These are phyloP conservation scores for Salpingus planirostris DNA, from an alignment of 2,888 invertebrate species.

Conservation along the genomic window DNA sequence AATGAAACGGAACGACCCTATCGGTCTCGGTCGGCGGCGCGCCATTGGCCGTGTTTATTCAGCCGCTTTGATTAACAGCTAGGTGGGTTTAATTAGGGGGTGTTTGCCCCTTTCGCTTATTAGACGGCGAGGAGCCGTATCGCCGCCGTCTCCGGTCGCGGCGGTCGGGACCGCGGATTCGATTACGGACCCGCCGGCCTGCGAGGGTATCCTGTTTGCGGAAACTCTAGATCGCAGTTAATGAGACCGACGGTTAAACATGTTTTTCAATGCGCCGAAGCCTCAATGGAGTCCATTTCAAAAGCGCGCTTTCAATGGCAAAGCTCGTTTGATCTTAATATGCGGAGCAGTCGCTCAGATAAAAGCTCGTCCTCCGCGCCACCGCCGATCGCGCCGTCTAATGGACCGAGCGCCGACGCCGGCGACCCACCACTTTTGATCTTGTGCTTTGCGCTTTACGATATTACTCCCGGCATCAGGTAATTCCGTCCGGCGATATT, in stretches of 20 bases:
- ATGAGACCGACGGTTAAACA: constrained; percentile 30
- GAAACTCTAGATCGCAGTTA: constrained; percentile 33
- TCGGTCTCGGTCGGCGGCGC: no score
- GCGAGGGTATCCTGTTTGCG: constrained; percentile 30
- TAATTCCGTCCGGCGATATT: background rate
- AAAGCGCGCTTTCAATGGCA: constrained; percentile 22
- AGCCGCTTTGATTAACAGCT: constrained; percentile 6
- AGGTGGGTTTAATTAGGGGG: constrained; percentile 10
- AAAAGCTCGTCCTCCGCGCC: constrained; percentile 28
- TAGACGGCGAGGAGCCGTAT: constrained; percentile 9
- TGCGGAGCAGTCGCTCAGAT: constrained; percentile 34
- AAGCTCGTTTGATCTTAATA: constrained; percentile 42
- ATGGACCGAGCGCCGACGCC: constrained; percentile 19
- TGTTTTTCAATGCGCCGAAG: constrained; percentile 33
- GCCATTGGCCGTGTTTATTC: no score
- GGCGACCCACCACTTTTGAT: constrained; percentile 20
- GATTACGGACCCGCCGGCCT: constrained; percentile 16
- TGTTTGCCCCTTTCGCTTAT: constrained; percentile 11
- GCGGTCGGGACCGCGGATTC: constrained; percentile 9
- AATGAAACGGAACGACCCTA: no score
- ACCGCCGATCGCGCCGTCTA: constrained; percentile 31
- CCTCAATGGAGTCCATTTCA: constrained; percentile 28
- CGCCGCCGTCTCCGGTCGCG: constrained; percentile 3
- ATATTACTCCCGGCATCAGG: constrained; percentile 10
- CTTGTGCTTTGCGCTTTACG: constrained; percentile 17